phyloP scores from a whole-genome alignment of 2,113 vertebrate genomes.

The Corythornis madagascariensis region DNA sequence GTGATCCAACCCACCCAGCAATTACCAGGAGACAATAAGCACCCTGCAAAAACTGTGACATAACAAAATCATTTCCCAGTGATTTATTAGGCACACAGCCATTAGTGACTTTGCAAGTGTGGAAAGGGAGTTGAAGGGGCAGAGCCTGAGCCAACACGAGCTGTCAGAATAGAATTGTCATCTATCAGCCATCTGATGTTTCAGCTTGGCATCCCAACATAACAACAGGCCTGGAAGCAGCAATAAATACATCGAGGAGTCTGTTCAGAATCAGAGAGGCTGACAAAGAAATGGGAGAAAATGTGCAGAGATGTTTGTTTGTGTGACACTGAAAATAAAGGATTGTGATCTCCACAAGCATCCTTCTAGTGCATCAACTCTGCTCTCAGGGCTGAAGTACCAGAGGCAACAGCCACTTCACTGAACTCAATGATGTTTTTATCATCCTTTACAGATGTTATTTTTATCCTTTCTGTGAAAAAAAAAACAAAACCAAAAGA shows the following conservation, averaged over 20 bases:
- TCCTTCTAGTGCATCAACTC: neutral
- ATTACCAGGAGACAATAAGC: neutral
- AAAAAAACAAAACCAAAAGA: neutral
- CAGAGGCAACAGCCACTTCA: neutral
- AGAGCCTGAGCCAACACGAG: neutral
- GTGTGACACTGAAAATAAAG: neutral
- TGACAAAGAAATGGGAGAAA: neutral
- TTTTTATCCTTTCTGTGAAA: slow-evolving; percentile 6
- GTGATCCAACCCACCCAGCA: neutral
- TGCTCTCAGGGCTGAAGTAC: neutral
- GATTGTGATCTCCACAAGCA: neutral
- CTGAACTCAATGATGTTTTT: neutral
- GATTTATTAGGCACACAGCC: slow-evolving; percentile 23
- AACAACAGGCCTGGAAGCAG: slow-evolving; percentile 5
- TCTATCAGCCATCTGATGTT: neutral
- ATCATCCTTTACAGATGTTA: neutral
- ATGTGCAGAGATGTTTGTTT: neutral
- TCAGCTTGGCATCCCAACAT: neutral
- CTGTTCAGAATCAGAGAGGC: neutral
- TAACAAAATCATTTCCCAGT: slow-evolving; percentile 13
- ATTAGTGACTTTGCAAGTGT: slow-evolving; percentile 34
- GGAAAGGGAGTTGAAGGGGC: slow-evolving; percentile 15
- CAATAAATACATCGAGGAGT: neutral
- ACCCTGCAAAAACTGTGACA: neutral
- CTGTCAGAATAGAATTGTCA: slow-evolving; percentile 28